Conservation (phyloP, 2,888 invertebrate genomes). For the Resseliella maxima region DNA sequence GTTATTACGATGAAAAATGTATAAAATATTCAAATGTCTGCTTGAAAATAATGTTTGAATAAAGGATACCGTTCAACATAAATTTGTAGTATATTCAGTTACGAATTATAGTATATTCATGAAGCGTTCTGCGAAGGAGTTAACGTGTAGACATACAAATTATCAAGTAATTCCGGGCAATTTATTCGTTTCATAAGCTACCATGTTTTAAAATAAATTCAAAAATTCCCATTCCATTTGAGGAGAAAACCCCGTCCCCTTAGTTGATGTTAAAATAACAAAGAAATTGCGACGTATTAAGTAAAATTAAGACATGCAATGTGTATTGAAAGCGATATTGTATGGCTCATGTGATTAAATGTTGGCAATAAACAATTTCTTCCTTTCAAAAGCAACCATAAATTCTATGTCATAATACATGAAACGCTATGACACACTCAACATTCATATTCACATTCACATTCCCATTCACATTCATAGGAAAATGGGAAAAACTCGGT, state of each 20-base stretch:
- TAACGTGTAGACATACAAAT: no score
- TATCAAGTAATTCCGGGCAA: no score
- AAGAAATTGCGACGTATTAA: background rate
- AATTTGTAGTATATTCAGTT: no score
- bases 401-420: slow-evolving; percentile 3
- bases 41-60: no score
- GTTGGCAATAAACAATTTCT: background rate
- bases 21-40: no score
- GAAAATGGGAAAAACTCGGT: background rate
- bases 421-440: slow-evolving; percentile 7
- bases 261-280: background rate
- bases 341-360: slow-evolving; percentile 4
- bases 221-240: background rate
- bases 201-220: background rate
- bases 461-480: background rate
- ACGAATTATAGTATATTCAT: no score
- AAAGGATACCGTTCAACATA: no score
- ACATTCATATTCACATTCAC: background rate
- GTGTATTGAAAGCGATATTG: background rate
- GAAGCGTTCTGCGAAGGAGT: no score
- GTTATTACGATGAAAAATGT: no score
- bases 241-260: background rate
- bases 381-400: background rate
- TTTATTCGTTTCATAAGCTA: no score
- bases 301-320: slow-evolving; percentile 51